These are phyloP conservation scores for Antheraea yamamai DNA, from an alignment of 2,888 invertebrate species.

Conservation along the genomic window DNA sequence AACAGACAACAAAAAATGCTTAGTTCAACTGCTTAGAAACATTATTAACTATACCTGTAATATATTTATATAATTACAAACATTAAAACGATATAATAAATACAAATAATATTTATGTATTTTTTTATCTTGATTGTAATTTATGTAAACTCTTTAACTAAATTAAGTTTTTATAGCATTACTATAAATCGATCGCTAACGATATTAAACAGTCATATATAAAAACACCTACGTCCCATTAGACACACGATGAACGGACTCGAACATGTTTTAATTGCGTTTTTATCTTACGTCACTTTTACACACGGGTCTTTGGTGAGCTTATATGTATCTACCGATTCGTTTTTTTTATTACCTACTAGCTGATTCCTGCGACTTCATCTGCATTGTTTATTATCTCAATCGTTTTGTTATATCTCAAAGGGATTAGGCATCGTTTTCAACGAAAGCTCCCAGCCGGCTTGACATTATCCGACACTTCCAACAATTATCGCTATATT, in stretches of 20 bases:
- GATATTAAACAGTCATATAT: constrained; percentile 7
- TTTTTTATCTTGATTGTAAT: constrained; percentile 18
- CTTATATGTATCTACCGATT: neutral
- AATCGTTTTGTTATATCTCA: too few relatives aligned
- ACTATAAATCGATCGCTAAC: constrained; percentile 21
- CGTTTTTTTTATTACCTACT: neutral
- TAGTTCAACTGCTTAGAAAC: neutral
- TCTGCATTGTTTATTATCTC: too few relatives aligned
- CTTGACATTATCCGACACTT: too few relatives aligned
- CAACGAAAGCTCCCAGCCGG: too few relatives aligned
- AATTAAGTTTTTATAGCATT: constrained; percentile 22
- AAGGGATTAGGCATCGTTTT: too few relatives aligned
- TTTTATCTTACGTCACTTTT: neutral
- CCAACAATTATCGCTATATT: too few relatives aligned
- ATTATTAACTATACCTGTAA: neutral
- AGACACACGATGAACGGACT: neutral
- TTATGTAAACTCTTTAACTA: constrained; percentile 19
- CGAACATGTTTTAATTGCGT: constrained; percentile 6
- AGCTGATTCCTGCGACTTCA: too few relatives aligned
- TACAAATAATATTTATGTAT: neutral
- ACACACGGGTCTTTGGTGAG: neutral
- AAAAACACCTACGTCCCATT: constrained; percentile 13
- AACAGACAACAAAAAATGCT: neutral
- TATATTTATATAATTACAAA: neutral
- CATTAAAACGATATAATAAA: constrained; percentile 8